Evolutionary conservation across 2,113 vertebrate genomes (phyloP), one percentile per base, ranked within the genome.

Genomic region (Dasyprocta punctata): DNA sequence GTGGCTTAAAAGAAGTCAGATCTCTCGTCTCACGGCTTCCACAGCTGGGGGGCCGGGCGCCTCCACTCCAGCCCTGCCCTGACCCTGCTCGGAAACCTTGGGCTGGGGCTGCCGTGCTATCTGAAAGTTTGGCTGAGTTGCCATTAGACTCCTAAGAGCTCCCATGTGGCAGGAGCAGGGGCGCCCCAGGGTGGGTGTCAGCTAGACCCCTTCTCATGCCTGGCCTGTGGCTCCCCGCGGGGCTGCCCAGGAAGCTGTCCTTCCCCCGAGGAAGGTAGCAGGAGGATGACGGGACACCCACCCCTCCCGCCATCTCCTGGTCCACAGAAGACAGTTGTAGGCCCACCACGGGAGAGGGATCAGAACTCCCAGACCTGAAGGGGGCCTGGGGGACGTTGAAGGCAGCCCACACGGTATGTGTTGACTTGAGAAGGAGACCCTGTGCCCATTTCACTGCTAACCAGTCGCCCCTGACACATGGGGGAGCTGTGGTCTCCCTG

Each of bases 341-440:
- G n/a, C n/a, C n/a, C n/a, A n/a, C 28, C 28, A 1, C 5, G 3
- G 49, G 1, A 3, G 10, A 58, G 16, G 61, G 7, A 22, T 1
- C 7, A 5, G 5, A n/a, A 41, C 9, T 41, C 73, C 73, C 19
- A 47, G 58, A 2, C 0, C 0, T 22, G 69, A 11, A 1, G 33
- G 33, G 67, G 4, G 1, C 30, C 0, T 3, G 2, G 36, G 47
- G 77, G 19, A 36, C 33, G 19, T 1, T 1, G 65, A 36, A 60
- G 58, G 95, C 26, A 2, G 17, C 60, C 38, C 3, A 1, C 20
- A 49, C 41, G 0, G 0, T 26, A 1, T 14, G 22, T 47, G 10
- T 5, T 49, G 8, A 24, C 33, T 6, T 3, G 67, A 33, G 8
- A 49, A 12, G 0, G 7, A 36, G 58, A 14, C 17, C 26, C 36